Conservation (phyloP, 2,113 vertebrate species). For the Boulengerochromis microlepis region DNA sequence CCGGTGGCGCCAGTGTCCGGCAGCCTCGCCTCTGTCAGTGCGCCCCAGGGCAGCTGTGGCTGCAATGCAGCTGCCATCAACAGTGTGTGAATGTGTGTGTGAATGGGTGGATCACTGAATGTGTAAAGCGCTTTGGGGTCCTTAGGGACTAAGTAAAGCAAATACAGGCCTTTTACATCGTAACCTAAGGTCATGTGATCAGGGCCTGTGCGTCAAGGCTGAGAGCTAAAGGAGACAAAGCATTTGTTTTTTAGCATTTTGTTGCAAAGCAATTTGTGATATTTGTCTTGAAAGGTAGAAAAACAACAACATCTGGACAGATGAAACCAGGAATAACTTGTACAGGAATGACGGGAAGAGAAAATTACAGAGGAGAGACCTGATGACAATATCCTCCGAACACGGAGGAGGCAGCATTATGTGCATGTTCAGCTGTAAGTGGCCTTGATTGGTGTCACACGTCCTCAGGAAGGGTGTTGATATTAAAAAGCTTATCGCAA, state of each 20-base stretch:
- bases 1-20: too few species aligned
- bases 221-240: background rate
- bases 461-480: background rate
- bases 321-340: background rate
- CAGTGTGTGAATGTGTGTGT: too few species aligned
- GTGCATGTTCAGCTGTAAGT: background rate
- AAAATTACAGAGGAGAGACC: rapidly evolving
- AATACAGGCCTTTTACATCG: rapidly evolving
- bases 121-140: too few species aligned
- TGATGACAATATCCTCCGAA: background rate
- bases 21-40: too few species aligned
- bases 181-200: background rate
- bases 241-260: background rate
- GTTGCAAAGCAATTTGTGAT: background rate
- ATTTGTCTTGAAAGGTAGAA: background rate
- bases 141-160: rapidly evolving
- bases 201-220: background rate
- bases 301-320: background rate
- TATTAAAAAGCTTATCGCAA: background rate
- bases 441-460: background rate
- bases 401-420: background rate
- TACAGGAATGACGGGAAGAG: background rate
- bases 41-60: too few species aligned
- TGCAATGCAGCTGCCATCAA: too few species aligned
- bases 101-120: too few species aligned